Base-by-base conservation (phyloP, 30 jellyfish, hydroid and myxozoan species). In the Hydractinia echinata region DNA sequence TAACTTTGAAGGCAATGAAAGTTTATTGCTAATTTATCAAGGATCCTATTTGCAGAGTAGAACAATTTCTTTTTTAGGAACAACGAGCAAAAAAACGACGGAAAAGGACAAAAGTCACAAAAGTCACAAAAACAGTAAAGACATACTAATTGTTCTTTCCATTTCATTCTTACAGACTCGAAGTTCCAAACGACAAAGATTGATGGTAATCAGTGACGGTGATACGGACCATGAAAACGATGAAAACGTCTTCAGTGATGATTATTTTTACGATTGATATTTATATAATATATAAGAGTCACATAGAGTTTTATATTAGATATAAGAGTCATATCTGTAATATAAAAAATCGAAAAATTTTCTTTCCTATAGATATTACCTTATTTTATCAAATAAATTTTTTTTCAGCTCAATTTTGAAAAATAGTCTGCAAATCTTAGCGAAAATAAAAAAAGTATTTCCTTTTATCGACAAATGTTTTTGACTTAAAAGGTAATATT, bases 11-110 rank as follows among this genome's bases (percentile, higher is more conserved):
- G 68, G n/a, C n/a, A 56, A 56, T 56, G 68, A 56, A 10, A n/a
- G 68, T 56, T 56, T 56, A 56, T 56, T 56, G 68, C n/a, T 10
- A 56, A 56, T 56, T 56, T 56, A 56, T 56, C 68, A 56, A 56
- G 68, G 68, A 56, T 56, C 68, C 13, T 56, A 56, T 56, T 56
- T 56, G 10, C n/a, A 56, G 68, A 56, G 68, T 56, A 56, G n/a
- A 56, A 56, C 68, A 56, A 56, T 56, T 56, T n/a, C n/a, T n/a
- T 56, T 56, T 56, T 56, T n/a, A 56, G 68, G 68, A 56, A 56
- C 68, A 56, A 56, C 13, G 13, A n/a, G n/a, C 13, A 9, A 56
- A 56, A 10, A 56, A 56, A 56, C 13, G 68, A 56, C 68, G 68
- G 68, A 56, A 56, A 56, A 56, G 68, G 68, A 56, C n/a, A 10